Conservation (phyloP, 2,888 invertebrate species). For the Dicycla oo region DNA sequence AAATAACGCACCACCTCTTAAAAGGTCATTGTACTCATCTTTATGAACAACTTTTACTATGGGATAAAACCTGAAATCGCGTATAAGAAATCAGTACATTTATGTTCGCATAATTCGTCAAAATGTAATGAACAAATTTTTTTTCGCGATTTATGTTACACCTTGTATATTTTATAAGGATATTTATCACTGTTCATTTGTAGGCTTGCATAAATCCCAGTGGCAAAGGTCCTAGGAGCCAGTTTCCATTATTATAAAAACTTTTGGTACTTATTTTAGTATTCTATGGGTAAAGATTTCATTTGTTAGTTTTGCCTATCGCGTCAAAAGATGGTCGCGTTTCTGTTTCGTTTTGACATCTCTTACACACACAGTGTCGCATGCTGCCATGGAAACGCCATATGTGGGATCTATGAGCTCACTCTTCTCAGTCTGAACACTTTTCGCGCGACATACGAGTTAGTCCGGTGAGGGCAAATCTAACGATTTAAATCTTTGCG, state of each 20-base stretch:
- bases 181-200: background rate
- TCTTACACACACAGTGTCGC: background rate
- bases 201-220: background rate
- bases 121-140: too few species aligned
- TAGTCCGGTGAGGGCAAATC: background rate
- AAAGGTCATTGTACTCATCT: too few species aligned
- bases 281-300: background rate
- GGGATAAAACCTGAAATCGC: too few species aligned
- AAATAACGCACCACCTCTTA: too few species aligned
- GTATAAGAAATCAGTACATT: too few species aligned
- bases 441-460: background rate
- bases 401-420: background rate
- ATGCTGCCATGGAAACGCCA: background rate
- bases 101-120: too few species aligned
- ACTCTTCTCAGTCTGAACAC: background rate
- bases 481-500: background rate
- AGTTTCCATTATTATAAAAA: background rate
- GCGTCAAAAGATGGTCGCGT: background rate
- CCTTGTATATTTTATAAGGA: background rate
- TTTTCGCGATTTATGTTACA: too few species aligned
- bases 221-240: too few species aligned
- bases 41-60: too few species aligned
- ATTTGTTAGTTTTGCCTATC: background rate
- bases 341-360: background rate
- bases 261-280: too few species aligned